Conservation (phyloP, 2,113 vertebrate genomes). For the Rhea americana region DNA sequence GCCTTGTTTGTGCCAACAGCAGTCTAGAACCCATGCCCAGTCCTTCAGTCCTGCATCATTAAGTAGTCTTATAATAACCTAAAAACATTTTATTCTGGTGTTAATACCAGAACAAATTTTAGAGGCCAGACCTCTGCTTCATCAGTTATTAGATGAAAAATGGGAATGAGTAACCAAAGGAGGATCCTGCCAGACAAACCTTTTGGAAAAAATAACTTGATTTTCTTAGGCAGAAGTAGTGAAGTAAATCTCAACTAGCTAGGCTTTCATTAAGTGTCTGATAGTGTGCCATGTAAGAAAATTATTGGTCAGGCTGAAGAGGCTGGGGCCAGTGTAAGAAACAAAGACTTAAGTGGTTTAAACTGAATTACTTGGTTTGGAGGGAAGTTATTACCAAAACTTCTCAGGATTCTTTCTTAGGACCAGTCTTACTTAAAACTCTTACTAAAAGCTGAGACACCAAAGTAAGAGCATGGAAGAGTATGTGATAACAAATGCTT, state of each 20-base stretch:
- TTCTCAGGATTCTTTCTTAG: background rate
- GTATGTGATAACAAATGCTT: background rate
- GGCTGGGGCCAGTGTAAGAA: background rate
- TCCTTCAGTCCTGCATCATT: background rate
- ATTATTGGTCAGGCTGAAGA: background rate
- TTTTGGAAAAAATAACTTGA: background rate
- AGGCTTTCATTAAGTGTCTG: background rate
- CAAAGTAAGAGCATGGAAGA: accelerated
- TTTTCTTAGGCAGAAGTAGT: background rate
- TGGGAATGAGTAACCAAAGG: background rate
- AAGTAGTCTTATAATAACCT: background rate
- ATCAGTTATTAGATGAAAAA: background rate
- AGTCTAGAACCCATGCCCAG: background rate
- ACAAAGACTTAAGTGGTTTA: background rate
- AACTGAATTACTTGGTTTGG: background rate
- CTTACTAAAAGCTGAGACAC: background rate
- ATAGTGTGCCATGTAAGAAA: background rate
- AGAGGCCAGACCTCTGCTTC: background rate
- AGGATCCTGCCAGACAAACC: background rate
- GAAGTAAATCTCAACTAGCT: background rate
- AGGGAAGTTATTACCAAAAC: background rate
- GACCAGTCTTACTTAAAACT: background rate
- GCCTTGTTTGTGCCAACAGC: background rate
- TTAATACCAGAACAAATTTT: background rate
- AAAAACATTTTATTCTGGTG: background rate